Percentiles rank a stretch among this genome's conserved stretches.
Conservation (phyloP, 1,140 invertebrate genomes). For the Magallana angulata region DNA sequence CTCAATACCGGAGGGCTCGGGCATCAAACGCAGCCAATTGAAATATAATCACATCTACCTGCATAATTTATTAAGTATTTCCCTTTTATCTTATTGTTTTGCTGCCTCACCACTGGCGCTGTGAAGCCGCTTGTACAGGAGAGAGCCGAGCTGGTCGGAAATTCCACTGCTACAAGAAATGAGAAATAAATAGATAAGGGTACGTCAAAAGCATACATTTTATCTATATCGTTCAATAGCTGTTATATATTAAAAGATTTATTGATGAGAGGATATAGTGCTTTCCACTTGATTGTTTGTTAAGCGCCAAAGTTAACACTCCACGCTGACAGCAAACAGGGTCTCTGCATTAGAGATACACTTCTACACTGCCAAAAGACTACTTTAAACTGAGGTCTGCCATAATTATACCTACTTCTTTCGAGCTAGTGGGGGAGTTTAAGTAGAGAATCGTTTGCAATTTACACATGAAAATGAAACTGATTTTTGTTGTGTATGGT, state of each 20-base stretch:
- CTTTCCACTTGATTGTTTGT: constrained; percentile 3
- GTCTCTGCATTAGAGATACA: background rate
- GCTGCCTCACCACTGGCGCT: background rate
- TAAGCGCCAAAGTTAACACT: background rate
- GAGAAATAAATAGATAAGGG: constrained; percentile 14
- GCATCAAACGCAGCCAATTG: constrained; percentile 9
- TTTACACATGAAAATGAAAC: no score
- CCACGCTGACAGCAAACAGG: background rate
- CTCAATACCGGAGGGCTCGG: background rate
- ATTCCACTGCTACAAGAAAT: background rate
- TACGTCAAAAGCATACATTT: constrained; percentile 13
- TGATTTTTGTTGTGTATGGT: no score
- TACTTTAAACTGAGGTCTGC: background rate
- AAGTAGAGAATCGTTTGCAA: no score
- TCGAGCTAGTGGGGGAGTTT: no score
- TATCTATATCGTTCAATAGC: constrained; percentile 36
- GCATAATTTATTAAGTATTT: constrained; percentile 24
- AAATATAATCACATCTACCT: constrained; percentile 25
- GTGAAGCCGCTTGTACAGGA: background rate
- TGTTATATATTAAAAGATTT: constrained; percentile 28
- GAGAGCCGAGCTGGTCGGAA: background rate
- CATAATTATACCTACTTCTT: background rate
- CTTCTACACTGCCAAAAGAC: background rate
- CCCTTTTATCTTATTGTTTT: background rate
- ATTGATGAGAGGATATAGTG: background rate